Base-by-base conservation (phyloP, 2,113 vertebrate species). In the Pitta sordida region DNA sequence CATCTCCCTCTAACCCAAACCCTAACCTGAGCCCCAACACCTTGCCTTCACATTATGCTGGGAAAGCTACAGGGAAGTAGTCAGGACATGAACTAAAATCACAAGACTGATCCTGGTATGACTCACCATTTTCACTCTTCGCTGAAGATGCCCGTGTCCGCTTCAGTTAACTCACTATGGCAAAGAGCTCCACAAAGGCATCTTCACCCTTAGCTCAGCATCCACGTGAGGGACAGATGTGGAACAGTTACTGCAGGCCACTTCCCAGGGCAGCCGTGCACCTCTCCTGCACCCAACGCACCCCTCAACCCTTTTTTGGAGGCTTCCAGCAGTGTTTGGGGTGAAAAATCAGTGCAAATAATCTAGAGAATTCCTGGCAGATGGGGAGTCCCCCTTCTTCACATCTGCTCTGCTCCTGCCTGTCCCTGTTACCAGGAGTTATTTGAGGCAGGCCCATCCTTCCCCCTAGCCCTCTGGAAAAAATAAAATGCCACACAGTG, bases 121-220 rank as follows among this genome's bases (percentile, higher is more conserved):
- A 96, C 92, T 96, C 95, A 95, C 71, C 36, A 10, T 73, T 96
- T 92, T 94, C 34, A 18, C 60, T 95, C 85, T 73, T 77, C 2
- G 0, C 60, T 78, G 68, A 83, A 56, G 88, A 90, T 93, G 93
- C 34, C 68, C 0, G 9, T 69, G 92, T 91, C 70, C 3, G 51
- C 84, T 91, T 91, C 90, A 85, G 3, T 85, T 65, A 93, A 90
- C 91, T 83, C 4, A 2, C 46, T 65, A 16, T 36, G 0, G 3
- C 60, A 73, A 59, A 83, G 67, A 77, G 87, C 67, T 64, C 51
- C 88, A 90, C 70, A 80, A 80, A 85, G 58, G 62, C 90, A 92
- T 34, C 84, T 70, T 68, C 65, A 58, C 62, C 91, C 62, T 49
- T 37, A 79, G 70, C 74, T 73, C 87, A 83, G 91, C 90, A 85